A percentile compares a stretch with the other conserved stretches of the same genome.
Conservation (phyloP, 2,113 vertebrate species). For the Chaenocephalus aceratus region DNA sequence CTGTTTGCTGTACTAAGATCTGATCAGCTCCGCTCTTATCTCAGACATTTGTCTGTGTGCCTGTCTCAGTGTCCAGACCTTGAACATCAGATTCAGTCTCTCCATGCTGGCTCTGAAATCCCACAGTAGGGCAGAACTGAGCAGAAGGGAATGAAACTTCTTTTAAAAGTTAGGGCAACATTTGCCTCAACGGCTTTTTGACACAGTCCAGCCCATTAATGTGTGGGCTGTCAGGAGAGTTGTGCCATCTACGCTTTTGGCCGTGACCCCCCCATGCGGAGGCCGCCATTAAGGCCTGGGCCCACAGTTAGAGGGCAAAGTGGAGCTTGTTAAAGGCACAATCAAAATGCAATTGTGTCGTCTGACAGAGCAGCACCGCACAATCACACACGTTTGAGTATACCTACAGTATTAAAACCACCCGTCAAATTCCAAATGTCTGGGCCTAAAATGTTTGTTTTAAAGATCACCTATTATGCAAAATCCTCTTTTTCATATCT, state of each 20-base stretch:
- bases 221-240: constrained; percentile 80
- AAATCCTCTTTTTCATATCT: too few species aligned
- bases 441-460: too few species aligned
- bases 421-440: too few species aligned
- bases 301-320: constrained; percentile 57
- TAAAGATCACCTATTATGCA: too few species aligned
- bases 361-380: too few species aligned
- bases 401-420: too few species aligned
- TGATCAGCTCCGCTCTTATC: constrained; percentile 84
- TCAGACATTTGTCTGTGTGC: constrained; percentile 83
- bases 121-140: constrained; percentile 74
- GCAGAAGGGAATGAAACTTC: constrained; percentile 72
- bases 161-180: constrained; percentile 78
- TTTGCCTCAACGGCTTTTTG: constrained; percentile 46
- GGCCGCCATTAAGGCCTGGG: constrained; percentile 74
- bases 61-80: constrained; percentile 80
- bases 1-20: constrained; percentile 77
- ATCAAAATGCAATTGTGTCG: too few species aligned
- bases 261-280: constrained; percentile 59
- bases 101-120: constrained; percentile 70
- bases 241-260: constrained; percentile 75
- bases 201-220: constrained; percentile 77
- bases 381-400: too few species aligned
- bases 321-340: too few species aligned
- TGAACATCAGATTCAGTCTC: constrained; percentile 79